phyloP scores from a whole-genome alignment of 2,113 vertebrate genomes.

The Salvelinus namaycush region DNA sequence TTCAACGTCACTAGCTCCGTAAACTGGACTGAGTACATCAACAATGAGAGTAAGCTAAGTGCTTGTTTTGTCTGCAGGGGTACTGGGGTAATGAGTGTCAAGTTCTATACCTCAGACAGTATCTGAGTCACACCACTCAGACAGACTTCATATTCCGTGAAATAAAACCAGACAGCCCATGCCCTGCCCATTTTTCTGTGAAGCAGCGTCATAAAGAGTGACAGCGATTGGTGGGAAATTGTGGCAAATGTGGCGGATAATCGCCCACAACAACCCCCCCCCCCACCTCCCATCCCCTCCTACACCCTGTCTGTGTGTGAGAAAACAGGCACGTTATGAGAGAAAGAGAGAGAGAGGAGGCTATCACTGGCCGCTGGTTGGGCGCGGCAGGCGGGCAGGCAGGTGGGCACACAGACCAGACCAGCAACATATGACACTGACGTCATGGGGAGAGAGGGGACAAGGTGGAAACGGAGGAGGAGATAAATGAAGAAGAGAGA shows the following conservation, averaged over 20 bases:
- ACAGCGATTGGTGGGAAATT: background rate
- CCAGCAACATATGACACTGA: background rate
- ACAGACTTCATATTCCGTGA: no score
- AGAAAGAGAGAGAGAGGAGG: background rate
- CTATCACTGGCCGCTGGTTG: background rate
- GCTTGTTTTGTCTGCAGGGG: slow-evolving; percentile 2
- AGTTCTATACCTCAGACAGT: no score
- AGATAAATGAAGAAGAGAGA: no score
- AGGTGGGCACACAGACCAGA: background rate
- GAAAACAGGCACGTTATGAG: no score
- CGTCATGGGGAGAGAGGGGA: background rate
- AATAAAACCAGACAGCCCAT: background rate
- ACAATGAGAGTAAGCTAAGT: slow-evolving; percentile 88
- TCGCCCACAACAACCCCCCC: background rate
- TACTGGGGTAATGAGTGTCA: background rate
- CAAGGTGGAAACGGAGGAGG: background rate
- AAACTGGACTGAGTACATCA: slow-evolving; percentile 90
- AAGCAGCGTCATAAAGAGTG: background rate
- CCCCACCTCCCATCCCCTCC: background rate
- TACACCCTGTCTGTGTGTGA: background rate
- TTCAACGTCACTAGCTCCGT: slow-evolving; percentile 54
- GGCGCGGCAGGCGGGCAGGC: background rate
- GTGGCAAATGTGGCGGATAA: background rate
- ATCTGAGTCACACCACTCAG: no score
- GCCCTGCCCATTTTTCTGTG: background rate